Evolutionary conservation across 2,113 vertebrate species (phyloP), one percentile per base, ranked within the genome.

Genomic region (Charadrius vociferus): DNA sequence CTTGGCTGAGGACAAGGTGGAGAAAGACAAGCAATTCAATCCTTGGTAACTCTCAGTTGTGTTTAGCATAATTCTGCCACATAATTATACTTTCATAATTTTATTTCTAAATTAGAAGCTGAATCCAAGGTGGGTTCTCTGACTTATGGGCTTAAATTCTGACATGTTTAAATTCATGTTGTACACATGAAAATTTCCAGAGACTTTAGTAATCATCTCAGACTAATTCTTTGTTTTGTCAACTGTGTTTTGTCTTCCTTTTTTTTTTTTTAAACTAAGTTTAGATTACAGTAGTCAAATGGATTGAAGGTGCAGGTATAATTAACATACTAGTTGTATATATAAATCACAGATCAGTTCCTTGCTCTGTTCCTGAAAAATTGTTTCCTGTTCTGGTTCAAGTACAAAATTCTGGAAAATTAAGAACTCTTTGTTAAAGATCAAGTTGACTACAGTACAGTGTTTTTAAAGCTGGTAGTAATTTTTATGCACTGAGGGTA

Each of bases 1-100:
- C 98, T 98, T 97, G 98, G 98, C 98, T 98, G 97, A 98, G 98
- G 98, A 98, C 94, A 93, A 98, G 97, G 98, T 99, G 98, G 98
- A 97, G 98, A 99, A 98, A 99, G 98, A 98, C 95, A 96, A 97
- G 99, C 96, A 97, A 98, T 97, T 97, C 98, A 97, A 98, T 98
- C 98, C 98, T 92, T 3, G 4, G 97, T 97, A 97, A 96, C 97
- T 97, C 98, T 98, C 94, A 73, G 94, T 97, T 97, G 94, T 95
- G 94, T 97, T 98, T 97, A 94, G 72, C n/a, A 87, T 95, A 97
- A 98, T 98, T 98, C 97, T 94, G 95, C 84, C 62, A 93, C 94
- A 93, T 98, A 98, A 98, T 98, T 98, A 97, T 89, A 97, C 97
- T 93, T 96, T 71, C 75, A 90, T 95, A 23, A 94, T 97, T 97